phyloP scores from a whole-genome alignment of 2,797 vertebrate genomes.

The Chromis chromis region DNA sequence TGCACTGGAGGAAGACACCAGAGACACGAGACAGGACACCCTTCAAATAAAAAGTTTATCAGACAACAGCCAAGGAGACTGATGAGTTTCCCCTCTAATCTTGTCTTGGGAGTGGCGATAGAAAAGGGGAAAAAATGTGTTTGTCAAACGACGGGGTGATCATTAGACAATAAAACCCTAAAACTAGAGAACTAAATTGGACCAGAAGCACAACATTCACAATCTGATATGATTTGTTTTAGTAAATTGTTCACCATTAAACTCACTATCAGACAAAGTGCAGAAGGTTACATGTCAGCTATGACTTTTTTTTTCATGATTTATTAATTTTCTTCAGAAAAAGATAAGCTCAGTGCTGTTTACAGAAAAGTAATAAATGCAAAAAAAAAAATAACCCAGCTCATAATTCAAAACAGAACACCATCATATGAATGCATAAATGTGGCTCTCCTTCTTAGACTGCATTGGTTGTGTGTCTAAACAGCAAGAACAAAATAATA shows the following conservation, averaged over 20 bases:
- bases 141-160: slow-evolving; percentile 43
- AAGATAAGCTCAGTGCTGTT: slow-evolving; percentile 26
- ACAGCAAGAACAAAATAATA: slow-evolving; percentile 32
- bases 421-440: neutral
- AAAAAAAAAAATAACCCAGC: slow-evolving; percentile 4
- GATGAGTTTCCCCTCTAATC: slow-evolving; percentile 78
- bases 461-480: slow-evolving; percentile 18
- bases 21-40: slow-evolving; percentile 84
- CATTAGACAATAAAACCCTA: slow-evolving; percentile 18
- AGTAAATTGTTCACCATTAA: slow-evolving; percentile 12
- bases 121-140: slow-evolving; percentile 47
- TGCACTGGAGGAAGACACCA: slow-evolving; percentile 84
- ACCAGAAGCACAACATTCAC: neutral
- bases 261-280: slow-evolving; percentile 10
- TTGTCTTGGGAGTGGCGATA: slow-evolving; percentile 62
- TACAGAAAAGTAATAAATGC: slow-evolving; percentile 2
- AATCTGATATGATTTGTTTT: slow-evolving; percentile 1
- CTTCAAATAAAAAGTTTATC: slow-evolving; percentile 85
- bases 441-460: neutral
- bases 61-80: slow-evolving; percentile 75
- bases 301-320: slow-evolving; percentile 19
- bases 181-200: slow-evolving; percentile 14
- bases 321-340: slow-evolving; percentile 20
- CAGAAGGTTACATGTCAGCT: slow-evolving; percentile 2
- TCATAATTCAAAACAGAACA: slow-evolving; percentile 33